A percentile compares a stretch with the other conserved stretches of the same genome.
Conservation (phyloP, 2,113 vertebrate species). For the Gymnarchus niloticus region DNA sequence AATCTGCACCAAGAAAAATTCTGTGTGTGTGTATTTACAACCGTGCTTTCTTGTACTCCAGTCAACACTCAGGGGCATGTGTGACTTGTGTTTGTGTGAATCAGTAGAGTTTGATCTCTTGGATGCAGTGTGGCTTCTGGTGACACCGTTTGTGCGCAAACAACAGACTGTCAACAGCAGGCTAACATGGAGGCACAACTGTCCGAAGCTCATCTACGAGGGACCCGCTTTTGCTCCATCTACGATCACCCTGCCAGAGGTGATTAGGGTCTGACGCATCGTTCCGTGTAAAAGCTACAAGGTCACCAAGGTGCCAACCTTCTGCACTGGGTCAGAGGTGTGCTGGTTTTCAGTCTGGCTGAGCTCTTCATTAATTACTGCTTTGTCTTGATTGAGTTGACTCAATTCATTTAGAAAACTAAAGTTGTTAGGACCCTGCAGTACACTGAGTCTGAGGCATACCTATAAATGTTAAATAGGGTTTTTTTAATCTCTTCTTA, state of each 20-base stretch:
- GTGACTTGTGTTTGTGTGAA: background rate
- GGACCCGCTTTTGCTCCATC: background rate
- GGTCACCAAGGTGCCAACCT: background rate
- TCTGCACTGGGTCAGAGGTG: background rate
- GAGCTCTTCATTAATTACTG: background rate
- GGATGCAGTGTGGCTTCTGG: background rate
- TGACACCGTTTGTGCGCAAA: background rate
- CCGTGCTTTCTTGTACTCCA: no score
- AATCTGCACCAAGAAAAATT: constrained; percentile 12
- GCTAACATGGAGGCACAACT: background rate
- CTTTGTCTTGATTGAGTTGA: background rate
- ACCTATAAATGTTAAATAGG: constrained; percentile 11
- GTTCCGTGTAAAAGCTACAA: background rate
- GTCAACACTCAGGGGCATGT: background rate
- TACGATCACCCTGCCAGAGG: background rate
- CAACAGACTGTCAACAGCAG: background rate
- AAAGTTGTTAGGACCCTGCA: background rate
- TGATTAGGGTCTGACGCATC: background rate
- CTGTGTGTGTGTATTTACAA: background rate
- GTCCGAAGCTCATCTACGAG: background rate
- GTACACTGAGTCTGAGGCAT: background rate
- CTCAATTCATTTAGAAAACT: background rate
- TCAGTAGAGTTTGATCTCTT: background rate
- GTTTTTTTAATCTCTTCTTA: background rate
- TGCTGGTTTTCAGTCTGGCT: background rate